Percentiles rank a stretch among this genome's conserved stretches.
phyloP scores from a whole-genome alignment of 2,888 invertebrate genomes.

The Athripsodes cinereus region DNA sequence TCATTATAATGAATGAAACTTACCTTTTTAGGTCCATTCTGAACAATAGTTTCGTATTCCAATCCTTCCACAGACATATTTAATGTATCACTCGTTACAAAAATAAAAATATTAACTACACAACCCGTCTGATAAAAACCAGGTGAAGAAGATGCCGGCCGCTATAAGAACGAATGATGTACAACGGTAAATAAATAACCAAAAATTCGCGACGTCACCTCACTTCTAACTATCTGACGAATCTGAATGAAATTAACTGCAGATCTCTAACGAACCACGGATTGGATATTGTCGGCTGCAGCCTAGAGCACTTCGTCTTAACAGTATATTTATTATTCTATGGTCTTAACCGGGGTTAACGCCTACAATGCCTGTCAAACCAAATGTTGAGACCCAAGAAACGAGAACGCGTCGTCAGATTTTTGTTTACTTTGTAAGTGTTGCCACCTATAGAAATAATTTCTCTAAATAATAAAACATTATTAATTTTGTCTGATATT shows the following conservation, averaged over 20 bases:
- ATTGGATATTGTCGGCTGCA: background rate
- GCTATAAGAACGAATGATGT: constrained; percentile 6
- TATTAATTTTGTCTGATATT: too few relatives aligned
- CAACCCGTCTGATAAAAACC: constrained; percentile 5
- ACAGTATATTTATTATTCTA: background rate
- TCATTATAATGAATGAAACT: constrained; percentile 29
- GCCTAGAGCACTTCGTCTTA: too few relatives aligned
- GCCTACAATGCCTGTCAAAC: constrained; percentile 10
- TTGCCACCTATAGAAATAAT: background rate
- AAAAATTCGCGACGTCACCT: constrained; percentile 8
- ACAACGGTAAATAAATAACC: constrained; percentile 18
- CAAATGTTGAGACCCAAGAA: too few relatives aligned
- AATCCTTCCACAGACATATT: constrained; percentile 52
- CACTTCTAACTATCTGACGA: constrained; percentile 14
- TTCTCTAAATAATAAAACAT: background rate
- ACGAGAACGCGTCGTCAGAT: too few relatives aligned
- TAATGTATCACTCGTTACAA: constrained; percentile 6
- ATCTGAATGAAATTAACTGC: background rate
- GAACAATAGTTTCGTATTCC: constrained; percentile 59
- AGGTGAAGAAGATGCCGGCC: constrained; percentile 8
- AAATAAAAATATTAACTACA: background rate
- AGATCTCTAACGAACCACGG: constrained; percentile 1
- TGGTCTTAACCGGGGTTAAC: too few relatives aligned
- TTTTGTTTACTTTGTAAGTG: constrained; percentile 13
- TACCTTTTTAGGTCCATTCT: constrained; percentile 61